These are phyloP conservation scores for Stegophylla sp. DNA, from an alignment of 2,888 invertebrate genomes.

Conservation along the genomic window DNA sequence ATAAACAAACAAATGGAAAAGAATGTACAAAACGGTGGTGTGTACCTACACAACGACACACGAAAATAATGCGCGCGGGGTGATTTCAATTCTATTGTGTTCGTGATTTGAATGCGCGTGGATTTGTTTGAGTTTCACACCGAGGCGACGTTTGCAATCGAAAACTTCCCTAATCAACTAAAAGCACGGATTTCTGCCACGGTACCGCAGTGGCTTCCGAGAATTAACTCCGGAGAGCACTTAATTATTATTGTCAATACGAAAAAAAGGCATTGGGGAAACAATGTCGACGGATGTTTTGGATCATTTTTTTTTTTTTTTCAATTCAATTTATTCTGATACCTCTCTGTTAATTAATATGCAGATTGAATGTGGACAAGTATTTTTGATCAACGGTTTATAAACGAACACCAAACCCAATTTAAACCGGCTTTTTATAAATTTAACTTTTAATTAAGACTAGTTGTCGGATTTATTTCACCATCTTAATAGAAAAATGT, in stretches of 20 bases:
- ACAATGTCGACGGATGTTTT: neutral
- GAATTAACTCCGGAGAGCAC: neutral
- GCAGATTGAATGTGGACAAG: neutral
- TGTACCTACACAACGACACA: neutral
- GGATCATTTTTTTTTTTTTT: neutral
- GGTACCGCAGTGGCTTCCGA: neutral
- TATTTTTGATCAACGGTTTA: neutral
- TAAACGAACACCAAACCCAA: neutral
- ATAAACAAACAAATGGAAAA: neutral
- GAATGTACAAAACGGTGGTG: conserved; percentile 2
- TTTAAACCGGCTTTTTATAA: neutral
- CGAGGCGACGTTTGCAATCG: conserved; percentile 16
- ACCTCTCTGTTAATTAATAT: neutral
- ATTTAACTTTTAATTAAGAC: neutral
- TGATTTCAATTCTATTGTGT: conserved; percentile 34
- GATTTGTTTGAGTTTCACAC: conserved; percentile 22
- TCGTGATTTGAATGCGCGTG: conserved; percentile 20
- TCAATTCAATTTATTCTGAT: neutral
- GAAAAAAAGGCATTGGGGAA: neutral
- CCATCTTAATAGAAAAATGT: neutral
- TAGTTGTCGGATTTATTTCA: neutral
- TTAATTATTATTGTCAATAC: conserved; percentile 17
- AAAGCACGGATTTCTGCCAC: conserved; percentile 32
- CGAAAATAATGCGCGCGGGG: neutral
- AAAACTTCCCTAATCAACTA: conserved; percentile 31